Base-by-base conservation (phyloP, 2,888 invertebrate genomes). In the Phlogophora meticulosa region DNA sequence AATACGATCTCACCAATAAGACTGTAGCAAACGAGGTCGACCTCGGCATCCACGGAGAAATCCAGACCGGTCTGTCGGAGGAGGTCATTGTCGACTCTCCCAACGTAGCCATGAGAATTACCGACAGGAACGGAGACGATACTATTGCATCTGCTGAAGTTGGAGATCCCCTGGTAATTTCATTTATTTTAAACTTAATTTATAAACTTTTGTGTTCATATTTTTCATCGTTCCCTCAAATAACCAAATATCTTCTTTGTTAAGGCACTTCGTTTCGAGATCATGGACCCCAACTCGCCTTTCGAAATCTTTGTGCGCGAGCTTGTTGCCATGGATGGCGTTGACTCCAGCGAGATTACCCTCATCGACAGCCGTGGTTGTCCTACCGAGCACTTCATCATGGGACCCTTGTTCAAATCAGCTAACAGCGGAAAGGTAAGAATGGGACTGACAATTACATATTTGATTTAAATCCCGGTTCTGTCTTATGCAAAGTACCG, bases 231-330 rank as follows among this genome's bases (percentile, higher is more conserved):
- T 46, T 36, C 20, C 7, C 28, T 60, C 5, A 40, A 63, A 49
- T 76, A 64, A 72, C 38, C 20, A 40, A 40, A 49, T 11, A 43
- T 1, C 59, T 92, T 97, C 86, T 80, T 82, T 64, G 82, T 88
- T 32, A 83, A 96, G 96, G 98, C 98, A 40, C 96, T 99, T 63
- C 97, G 98, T 89, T 99, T 99, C 95, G 98, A 98, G 94, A 98
- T 99, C 86, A 96, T 98, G 92, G 98, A 99, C 91, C 97, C 97
- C 87, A 98, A 98, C 95, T 98, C 98, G 87, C 99, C 99, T 36
- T 99, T 98, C 95, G 99, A 99, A 95, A 99, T 99, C 88, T 99
- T 99, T 91, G 98, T 99, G 38, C 97, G 98, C 74, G 98, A 99
- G 94, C 96, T 99, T 87, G 98, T 99, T 66, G 99, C 99, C 61